Evolutionary conservation across 2,888 invertebrate genomes (phyloP).

Genomic region (Parnassius smintheus): DNA sequence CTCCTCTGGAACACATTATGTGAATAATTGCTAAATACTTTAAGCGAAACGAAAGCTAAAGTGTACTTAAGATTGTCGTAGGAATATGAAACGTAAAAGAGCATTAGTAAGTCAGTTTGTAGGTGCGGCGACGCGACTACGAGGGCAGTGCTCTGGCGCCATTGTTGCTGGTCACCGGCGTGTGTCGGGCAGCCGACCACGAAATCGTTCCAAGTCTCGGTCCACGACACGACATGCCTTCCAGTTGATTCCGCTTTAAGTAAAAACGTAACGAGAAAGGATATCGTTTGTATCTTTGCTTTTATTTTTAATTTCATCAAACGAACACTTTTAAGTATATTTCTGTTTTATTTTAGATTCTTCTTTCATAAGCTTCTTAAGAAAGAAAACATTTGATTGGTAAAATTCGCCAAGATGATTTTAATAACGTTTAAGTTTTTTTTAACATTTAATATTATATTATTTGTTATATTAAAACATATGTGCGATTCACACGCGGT

Average conservation of each 20-base stretch:
- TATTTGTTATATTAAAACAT: too few relatives aligned
- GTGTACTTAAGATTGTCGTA: slow-evolving; percentile 40
- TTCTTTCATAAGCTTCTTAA: too few relatives aligned
- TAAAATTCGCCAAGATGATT: too few relatives aligned
- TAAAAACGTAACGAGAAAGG: slow-evolving; percentile 20
- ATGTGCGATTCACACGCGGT: too few relatives aligned
- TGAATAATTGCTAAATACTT: too few relatives aligned
- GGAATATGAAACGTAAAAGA: slow-evolving; percentile 61
- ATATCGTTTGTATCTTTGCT: slow-evolving; percentile 10
- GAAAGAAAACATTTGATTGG: too few relatives aligned
- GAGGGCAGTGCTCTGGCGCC: slow-evolving; percentile 63
- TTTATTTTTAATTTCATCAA: slow-evolving; percentile 5
- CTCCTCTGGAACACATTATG: too few relatives aligned
- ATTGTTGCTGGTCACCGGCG: slow-evolving; percentile 72
- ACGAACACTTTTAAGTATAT: too few relatives aligned
- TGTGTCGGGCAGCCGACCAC: slow-evolving; percentile 72
- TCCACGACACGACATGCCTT: slow-evolving; percentile 34
- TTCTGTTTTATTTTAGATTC: too few relatives aligned
- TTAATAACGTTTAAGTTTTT: too few relatives aligned
- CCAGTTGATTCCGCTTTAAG: slow-evolving; percentile 27
- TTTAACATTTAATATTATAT: too few relatives aligned
- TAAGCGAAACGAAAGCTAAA: slow-evolving; percentile 24
- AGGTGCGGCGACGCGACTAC: slow-evolving; percentile 43
- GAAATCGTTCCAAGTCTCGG: slow-evolving; percentile 66
- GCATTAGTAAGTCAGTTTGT: slow-evolving; percentile 54